These are phyloP conservation scores for Mesorhabditis belari DNA, from an alignment of 2,888 invertebrate genomes.

Conservation along the genomic window DNA sequence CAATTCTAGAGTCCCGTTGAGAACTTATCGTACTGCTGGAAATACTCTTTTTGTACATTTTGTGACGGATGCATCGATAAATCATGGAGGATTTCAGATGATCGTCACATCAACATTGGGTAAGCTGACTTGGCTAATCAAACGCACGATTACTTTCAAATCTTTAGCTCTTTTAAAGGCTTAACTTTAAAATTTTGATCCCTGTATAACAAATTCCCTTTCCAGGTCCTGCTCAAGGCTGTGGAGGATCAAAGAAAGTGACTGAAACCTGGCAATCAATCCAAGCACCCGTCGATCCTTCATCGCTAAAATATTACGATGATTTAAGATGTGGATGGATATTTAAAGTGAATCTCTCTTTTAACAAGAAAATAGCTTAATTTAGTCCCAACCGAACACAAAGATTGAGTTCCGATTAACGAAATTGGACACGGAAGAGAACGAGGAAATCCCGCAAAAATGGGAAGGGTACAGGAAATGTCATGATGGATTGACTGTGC, in stretches of 20 bases:
- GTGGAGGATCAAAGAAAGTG: conserved; percentile 45
- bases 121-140: conserved; percentile 2
- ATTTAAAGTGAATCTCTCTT: conserved; percentile 14
- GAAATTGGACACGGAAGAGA: conserved; percentile 18
- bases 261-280: conserved; percentile 35
- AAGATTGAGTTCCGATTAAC: conserved; percentile 18
- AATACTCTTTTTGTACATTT: conserved; percentile 32
- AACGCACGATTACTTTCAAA: background rate
- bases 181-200: no score
- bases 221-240: conserved; percentile 37
- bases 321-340: conserved; percentile 44
- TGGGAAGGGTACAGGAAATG: conserved; percentile 11
- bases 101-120: conserved; percentile 38
- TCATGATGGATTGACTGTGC: conserved; percentile 14
- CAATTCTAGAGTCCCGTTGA: conserved; percentile 22
- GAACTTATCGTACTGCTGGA: conserved; percentile 17
- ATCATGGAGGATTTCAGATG: conserved; percentile 38
- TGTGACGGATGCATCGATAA: conserved; percentile 33
- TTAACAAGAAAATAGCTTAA: background rate
- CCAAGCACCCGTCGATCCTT: conserved; percentile 24
- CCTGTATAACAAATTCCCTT: background rate
- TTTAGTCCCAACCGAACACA: conserved; percentile 8
- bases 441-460: conserved; percentile 13
- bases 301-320: conserved; percentile 32
- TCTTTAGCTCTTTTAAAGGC: background rate